phyloP scores from a whole-genome alignment of 2,888 invertebrate genomes.

The Lasioglossum calceatum region DNA sequence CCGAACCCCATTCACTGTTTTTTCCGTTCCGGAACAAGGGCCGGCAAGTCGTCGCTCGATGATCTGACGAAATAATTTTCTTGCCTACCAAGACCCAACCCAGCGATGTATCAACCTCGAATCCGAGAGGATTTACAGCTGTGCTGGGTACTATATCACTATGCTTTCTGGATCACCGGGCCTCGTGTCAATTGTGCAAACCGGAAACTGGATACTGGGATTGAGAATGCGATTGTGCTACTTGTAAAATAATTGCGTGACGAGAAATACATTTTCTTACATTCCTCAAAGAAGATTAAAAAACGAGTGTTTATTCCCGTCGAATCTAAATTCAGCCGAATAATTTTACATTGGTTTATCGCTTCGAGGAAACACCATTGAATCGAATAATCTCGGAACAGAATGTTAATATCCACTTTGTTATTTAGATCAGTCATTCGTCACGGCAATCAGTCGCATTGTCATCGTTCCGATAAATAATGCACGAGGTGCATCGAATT shows the following conservation, averaged over 20 bases:
- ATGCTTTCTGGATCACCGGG: not conserved
- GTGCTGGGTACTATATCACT: not conserved
- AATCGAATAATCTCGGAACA: no score
- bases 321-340: not conserved
- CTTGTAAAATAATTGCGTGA: not conserved
- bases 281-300: not conserved
- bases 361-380: not conserved
- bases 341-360: not conserved
- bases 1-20: slow-evolving; percentile 17
- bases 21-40: not conserved
- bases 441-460: not conserved
- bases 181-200: not conserved
- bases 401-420: not conserved
- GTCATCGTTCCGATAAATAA: not conserved
- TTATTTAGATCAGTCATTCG: not conserved
- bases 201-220: not conserved
- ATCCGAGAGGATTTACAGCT: slow-evolving; percentile 10
- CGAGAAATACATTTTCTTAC: not conserved
- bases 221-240: not conserved
- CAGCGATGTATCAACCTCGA: not conserved
- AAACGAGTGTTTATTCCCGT: not conserved
- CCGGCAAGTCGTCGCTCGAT: slow-evolving; percentile 17
- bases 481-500: not conserved
- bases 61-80: slow-evolving; percentile 33
- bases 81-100: not conserved